These are phyloP conservation scores for Trachelipus rathkii DNA, from an alignment of 1,140 invertebrate species.

Conservation along the genomic window DNA sequence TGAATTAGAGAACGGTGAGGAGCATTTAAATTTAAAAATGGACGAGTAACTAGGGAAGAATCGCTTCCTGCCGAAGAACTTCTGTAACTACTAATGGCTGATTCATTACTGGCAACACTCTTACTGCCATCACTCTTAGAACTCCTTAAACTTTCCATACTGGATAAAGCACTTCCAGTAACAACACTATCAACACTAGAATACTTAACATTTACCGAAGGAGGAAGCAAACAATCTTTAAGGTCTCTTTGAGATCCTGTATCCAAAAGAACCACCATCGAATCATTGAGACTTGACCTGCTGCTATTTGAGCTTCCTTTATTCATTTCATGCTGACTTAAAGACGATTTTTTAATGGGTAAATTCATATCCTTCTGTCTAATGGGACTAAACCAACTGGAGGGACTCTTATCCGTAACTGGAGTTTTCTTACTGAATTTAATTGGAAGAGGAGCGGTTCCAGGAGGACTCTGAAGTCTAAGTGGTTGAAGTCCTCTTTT, in stretches of 20 bases:
- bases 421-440: conserved; percentile 71
- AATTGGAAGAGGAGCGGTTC: conserved; percentile 70
- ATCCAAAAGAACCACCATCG: conserved; percentile 52
- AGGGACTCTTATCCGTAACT: conserved; percentile 61
- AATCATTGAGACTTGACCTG: conserved; percentile 61
- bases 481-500: conserved; percentile 45
- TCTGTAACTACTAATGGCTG: conserved; percentile 62
- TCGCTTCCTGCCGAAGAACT: conserved; percentile 41
- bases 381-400: conserved; percentile 61
- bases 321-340: conserved; percentile 59
- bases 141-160: conserved; percentile 74
- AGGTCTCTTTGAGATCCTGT: conserved; percentile 54
- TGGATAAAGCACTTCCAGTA: conserved; percentile 61
- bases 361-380: conserved; percentile 65
- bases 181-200: conserved; percentile 81
- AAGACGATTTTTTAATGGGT: conserved; percentile 58
- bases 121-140: conserved; percentile 59
- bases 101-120: conserved; percentile 46
- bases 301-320: conserved; percentile 65
- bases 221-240: conserved; percentile 51
- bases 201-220: conserved; percentile 60
- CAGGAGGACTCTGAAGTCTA: conserved; percentile 70
- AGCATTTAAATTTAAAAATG: conserved; percentile 52
- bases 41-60: conserved; percentile 57
- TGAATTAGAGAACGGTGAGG: conserved; percentile 45